These are phyloP conservation scores for Strigops habroptila DNA, from an alignment of 2,113 vertebrate species.

Conservation along the genomic window DNA sequence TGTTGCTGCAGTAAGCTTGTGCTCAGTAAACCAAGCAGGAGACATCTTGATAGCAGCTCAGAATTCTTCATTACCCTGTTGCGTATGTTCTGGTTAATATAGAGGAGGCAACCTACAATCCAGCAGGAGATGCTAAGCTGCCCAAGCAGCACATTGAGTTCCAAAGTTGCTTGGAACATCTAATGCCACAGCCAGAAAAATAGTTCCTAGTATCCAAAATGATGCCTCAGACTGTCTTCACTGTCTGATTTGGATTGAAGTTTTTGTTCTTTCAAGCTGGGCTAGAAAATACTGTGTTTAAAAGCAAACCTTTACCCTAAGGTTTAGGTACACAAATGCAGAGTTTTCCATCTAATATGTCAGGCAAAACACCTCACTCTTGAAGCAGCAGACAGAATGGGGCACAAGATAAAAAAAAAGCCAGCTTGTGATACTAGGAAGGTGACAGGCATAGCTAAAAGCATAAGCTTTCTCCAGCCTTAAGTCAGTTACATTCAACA, in stretches of 20 bases:
- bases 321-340: neutral
- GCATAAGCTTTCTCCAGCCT: neutral
- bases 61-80: neutral
- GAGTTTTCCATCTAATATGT: neutral
- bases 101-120: neutral
- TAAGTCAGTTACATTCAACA: neutral
- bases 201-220: neutral
- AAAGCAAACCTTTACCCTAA: neutral
- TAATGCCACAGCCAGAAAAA: neutral
- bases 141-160: neutral
- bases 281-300: neutral
- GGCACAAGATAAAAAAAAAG: neutral
- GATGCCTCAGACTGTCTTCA: neutral
- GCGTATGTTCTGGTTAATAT: neutral
- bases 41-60: neutral
- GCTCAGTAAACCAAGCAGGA: neutral
- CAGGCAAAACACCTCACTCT: neutral
- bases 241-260: neutral
- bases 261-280: neutral
- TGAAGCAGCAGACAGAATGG: neutral
- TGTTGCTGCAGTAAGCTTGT: neutral
- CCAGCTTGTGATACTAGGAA: neutral
- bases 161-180: neutral
- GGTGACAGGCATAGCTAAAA: neutral
- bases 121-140: neutral